Base-by-base conservation (phyloP, 2,888 invertebrate genomes). In the Drosophila mettleri region DNA sequence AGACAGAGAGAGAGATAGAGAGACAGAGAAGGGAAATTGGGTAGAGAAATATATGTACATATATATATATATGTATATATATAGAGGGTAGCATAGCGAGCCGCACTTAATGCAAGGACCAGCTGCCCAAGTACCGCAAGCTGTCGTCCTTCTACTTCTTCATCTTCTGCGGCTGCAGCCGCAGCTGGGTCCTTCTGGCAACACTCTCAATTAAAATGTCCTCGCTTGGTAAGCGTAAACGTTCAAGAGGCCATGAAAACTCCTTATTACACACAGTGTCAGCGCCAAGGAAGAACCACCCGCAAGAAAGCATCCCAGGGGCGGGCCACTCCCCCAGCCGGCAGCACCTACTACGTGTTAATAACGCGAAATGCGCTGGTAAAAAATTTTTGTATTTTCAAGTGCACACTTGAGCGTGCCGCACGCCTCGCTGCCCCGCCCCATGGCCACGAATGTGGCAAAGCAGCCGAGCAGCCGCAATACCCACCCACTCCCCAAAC, bases 191-290 rank as follows among this genome's bases (percentile, higher is more conserved):
- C 86, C 84, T 83, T 83, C 84, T 86, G 58, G 83, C 86, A 88
- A 86, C 83, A 84, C 86, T 87, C 86, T 89, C 86, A 86, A 86
- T 86, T 86, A 86, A 86, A 86, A 86, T 87, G 89, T 86, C 80
- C 89, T 86, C 86, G 86, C 86, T 89, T 82, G 82, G 86, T 89
- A 82, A 87, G 83, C 86, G 83, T 89, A 78, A 86, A 82, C 89
- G 78, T 87, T 86, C 86, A 86, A 86, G 86, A 82, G 86, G 80
- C 86, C 86, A 86, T 86, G 89, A 86, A 86, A 86, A 86, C 86
- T 86, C 86, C 86, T 86, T 86, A 86, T 86, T 86, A 89, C 84
- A 89, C 84, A 88, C 75, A 71, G 79, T 87, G 86, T 82, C 89
- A 81, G 85, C 73, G 54, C 62, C 52, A 67, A 72, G 45, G 45